phyloP scores from a whole-genome alignment of 2,797 vertebrate genomes.

The Acanthurus lineatus region DNA sequence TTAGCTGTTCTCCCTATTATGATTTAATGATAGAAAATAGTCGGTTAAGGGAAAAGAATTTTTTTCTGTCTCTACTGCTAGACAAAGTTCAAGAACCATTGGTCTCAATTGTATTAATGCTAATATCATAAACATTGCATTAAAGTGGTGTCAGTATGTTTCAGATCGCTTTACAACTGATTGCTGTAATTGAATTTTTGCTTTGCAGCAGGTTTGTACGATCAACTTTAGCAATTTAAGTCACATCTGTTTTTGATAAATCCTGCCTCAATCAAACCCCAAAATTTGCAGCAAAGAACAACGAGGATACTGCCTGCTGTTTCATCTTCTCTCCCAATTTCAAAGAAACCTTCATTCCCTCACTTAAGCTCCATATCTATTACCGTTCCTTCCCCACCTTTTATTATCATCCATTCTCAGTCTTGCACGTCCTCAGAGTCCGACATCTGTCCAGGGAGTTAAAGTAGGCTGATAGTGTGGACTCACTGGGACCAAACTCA shows the following conservation, averaged over 20 bases:
- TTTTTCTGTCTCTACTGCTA: no score
- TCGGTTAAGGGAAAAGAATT: no score
- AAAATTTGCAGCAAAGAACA: constrained; percentile 4
- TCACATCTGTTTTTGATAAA: constrained; percentile 6
- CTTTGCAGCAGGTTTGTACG: background rate
- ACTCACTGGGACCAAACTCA: background rate
- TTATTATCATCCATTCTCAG: constrained; percentile 18
- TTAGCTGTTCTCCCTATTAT: no score
- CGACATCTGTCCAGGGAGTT: background rate
- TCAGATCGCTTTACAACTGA: no score
- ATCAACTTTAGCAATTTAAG: constrained; percentile 8
- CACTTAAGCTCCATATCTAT: background rate
- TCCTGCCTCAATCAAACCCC: constrained; percentile 15
- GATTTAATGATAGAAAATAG: no score
- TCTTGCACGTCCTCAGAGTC: constrained; percentile 5
- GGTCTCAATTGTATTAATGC: background rate
- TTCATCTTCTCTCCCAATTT: constrained; percentile 13
- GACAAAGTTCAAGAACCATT: no score
- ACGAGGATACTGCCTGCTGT: constrained; percentile 1
- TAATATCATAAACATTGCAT: background rate
- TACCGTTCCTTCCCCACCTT: background rate
- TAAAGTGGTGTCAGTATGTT: background rate
- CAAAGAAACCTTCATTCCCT: constrained; percentile 1
- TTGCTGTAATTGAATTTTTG: background rate
- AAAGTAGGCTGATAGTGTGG: constrained; percentile 8